A percentile compares a stretch with the other conserved stretches of the same genome.
Evolutionary conservation across 30 jellyfish, hydroid and myxozoan species (phyloP).

Genomic region (Calvadosia cruxmelitensis): DNA sequence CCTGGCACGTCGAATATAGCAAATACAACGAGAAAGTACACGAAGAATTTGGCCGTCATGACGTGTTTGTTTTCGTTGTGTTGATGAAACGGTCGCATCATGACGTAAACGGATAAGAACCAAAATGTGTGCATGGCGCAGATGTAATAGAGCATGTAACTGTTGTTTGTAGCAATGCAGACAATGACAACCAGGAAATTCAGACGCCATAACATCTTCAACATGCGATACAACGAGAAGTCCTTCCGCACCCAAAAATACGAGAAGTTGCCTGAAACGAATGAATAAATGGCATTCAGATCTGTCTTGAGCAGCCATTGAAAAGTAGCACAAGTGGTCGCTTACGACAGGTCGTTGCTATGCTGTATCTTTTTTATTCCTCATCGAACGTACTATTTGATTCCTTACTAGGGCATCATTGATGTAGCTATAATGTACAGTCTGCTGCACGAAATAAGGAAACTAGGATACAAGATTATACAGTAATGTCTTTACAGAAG

Average conservation of each 20-base stretch:
- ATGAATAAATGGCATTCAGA: no score
- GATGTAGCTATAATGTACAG: no score
- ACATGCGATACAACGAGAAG: conserved; percentile 54
- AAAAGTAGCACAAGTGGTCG: no score
- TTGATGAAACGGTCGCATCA: conserved; percentile 96
- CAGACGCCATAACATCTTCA: conserved; percentile 72
- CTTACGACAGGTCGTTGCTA: no score
- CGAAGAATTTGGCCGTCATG: conserved; percentile 38
- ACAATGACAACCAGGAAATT: conserved; percentile 66
- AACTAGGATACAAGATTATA: no score
- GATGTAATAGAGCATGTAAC: conserved; percentile 77
- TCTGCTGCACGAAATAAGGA: no score
- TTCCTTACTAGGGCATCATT: no score
- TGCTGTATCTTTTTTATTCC: no score
- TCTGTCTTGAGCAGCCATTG: no score
- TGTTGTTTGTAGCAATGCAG: conserved; percentile 48
- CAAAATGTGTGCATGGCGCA: conserved; percentile 98
- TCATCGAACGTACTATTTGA: no score
- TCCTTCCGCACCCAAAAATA: conserved; percentile 91
- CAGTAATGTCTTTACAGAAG: no score
- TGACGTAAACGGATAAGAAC: conserved; percentile 80
- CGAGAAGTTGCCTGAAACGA: conserved; percentile 86
- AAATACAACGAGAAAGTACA: conserved; percentile 44
- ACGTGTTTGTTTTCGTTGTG: conserved; percentile 48
- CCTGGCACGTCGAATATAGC: conserved; percentile 56